Evolutionary conservation across 2,888 invertebrate genomes (phyloP).

Genomic region (Callyntrura guangdongensis): DNA sequence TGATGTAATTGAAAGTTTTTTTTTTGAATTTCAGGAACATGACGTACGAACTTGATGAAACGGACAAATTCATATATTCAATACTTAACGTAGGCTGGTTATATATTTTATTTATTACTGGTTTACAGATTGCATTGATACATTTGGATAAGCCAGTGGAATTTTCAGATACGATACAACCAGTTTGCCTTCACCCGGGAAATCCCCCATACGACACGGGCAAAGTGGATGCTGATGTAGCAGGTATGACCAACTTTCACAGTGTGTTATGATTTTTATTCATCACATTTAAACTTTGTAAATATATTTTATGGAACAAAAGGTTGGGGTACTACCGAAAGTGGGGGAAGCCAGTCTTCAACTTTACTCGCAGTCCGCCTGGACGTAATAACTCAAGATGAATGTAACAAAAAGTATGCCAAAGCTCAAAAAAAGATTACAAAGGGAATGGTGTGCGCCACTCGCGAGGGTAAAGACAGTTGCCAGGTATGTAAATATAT

Average conservation of each 20-base stretch:
- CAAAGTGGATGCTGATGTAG: constrained; percentile 78
- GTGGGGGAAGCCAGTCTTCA: constrained; percentile 78
- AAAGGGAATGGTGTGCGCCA: constrained; percentile 88
- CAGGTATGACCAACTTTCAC: constrained; percentile 57
- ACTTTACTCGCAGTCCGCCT: constrained; percentile 75
- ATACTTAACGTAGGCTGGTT: too few relatives aligned
- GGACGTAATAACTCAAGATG: constrained; percentile 69
- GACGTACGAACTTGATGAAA: constrained; percentile 88
- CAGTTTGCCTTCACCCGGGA: constrained; percentile 82
- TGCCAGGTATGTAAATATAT: constrained; percentile 62
- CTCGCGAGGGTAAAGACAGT: constrained; percentile 61
- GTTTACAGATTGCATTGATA: constrained; percentile 89
- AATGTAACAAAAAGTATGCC: constrained; percentile 76
- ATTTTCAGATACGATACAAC: constrained; percentile 73
- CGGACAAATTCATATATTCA: too few relatives aligned
- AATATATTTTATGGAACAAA: too few relatives aligned
- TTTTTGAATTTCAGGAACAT: constrained; percentile 89
- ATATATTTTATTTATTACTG: too few relatives aligned
- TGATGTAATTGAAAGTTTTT: neutral
- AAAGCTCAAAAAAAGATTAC: constrained; percentile 68
- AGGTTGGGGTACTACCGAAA: constrained; percentile 61
- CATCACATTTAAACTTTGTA: constrained; percentile 1
- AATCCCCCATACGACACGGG: constrained; percentile 72
- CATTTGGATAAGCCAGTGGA: constrained; percentile 86
- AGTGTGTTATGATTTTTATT: neutral